Percentiles rank a stretch among this genome's conserved stretches.
Evolutionary conservation across 1,140 invertebrate genomes (phyloP).

Genomic region (Eupeodes corollae): DNA sequence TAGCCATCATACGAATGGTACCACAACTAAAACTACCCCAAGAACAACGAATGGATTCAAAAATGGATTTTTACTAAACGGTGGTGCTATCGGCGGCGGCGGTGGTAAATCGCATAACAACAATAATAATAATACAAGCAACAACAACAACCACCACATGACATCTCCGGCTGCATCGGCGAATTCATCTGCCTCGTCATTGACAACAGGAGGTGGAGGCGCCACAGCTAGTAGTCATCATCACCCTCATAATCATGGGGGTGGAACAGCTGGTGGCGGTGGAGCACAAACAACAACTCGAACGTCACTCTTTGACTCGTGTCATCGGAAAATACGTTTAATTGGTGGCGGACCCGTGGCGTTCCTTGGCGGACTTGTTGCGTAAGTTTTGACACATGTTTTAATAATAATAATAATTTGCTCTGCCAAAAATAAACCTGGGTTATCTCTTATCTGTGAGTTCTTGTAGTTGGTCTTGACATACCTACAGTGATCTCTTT

Average conservation of each 20-base stretch:
- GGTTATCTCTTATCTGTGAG: too few relatives aligned
- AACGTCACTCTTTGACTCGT: slow-evolving; percentile 53
- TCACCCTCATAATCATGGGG: background rate
- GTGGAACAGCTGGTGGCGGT: too few relatives aligned
- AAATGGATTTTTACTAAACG: background rate
- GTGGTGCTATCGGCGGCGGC: background rate
- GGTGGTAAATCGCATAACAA: slow-evolving; percentile 1
- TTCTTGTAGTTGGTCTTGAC: too few relatives aligned
- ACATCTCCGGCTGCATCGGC: slow-evolving; percentile 1
- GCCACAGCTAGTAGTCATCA: background rate
- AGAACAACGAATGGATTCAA: background rate
- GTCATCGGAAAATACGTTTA: slow-evolving; percentile 57
- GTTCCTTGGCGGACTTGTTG: slow-evolving; percentile 54
- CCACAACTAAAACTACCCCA: background rate
- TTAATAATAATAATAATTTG: too few relatives aligned
- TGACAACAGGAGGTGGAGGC: too few relatives aligned
- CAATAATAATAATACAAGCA: slow-evolving; percentile 6
- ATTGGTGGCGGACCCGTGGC: slow-evolving; percentile 49
- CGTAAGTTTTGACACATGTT: slow-evolving; percentile 43
- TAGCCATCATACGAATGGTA: background rate
- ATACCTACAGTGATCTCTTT: too few relatives aligned
- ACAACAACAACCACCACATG: slow-evolving; percentile 7
- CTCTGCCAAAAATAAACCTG: background rate
- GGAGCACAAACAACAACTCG: slow-evolving; percentile 39
- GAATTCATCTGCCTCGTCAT: slow-evolving; percentile 2